Evolutionary conservation across 1,140 invertebrate species (phyloP), one percentile per base, ranked within the genome.

Genomic region (Schlechtendalia chinensis): DNA sequence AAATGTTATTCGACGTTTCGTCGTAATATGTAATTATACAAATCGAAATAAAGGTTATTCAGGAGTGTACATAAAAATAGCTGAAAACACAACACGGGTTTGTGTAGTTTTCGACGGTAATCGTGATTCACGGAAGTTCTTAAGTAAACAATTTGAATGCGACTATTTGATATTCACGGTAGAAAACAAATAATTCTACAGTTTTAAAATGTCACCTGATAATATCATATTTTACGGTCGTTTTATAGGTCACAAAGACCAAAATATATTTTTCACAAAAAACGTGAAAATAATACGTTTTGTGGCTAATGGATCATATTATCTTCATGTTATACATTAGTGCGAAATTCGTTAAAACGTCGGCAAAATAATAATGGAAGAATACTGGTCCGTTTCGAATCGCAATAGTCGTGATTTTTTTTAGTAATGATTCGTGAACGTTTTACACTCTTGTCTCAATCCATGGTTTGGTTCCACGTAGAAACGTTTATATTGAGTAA

Each of bases 31-130:
- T 5, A 11, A n/a, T 39, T n/a, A 22, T 27, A 50, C 67, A 24
- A 50, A 50, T 69, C 6, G 29, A 50, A n/a, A 69, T 69, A 69
- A 69, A 67, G 67, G 22, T 69, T 69, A 27, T 27, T 47, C 14
- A 24, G 8, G 32, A 67, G 16, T 67, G 39, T 32, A n/a, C 8
- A 39, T 39, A 39, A 39, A 4, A 39, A 8, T 4, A 3, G 32
- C 32, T 39, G 8, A 39, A 39, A 39, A 39, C 32, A 39, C 8
- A 39, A n/a, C n/a, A n/a, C n/a, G n/a, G n/a, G n/a, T n/a, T 39
- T 39, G 3, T 39, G 8, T 39, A 39, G 8, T 39, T 39, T 39
- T 39, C 8, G 32, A 4, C 32, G 8, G 32, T 8, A 39, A 39
- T 39, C 32, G 8, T 39, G 32, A 4, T 39, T 50, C 47, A 14